phyloP scores from a whole-genome alignment of 2,113 vertebrate genomes.

The Anguilla rostrata region DNA sequence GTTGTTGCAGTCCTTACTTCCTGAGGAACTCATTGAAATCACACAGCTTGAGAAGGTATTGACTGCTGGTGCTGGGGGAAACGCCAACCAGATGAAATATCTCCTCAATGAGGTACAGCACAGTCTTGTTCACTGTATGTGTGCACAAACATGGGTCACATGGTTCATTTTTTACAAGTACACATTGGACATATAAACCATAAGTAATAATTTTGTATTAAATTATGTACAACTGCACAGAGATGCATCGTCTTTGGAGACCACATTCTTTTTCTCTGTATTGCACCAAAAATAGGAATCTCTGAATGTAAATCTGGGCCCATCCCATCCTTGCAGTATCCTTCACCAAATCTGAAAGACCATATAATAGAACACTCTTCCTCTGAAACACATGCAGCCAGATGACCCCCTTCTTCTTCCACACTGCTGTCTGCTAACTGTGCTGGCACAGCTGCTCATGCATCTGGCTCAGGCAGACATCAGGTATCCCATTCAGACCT shows the following conservation, averaged over 20 bases:
- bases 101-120: constrained; percentile 56
- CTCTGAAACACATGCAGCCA: not conserved
- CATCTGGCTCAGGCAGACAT: not conserved
- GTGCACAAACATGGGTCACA: not conserved
- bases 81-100: constrained; percentile 50
- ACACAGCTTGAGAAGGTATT: constrained; percentile 61
- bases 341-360: no score
- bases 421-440: not conserved
- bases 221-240: not conserved
- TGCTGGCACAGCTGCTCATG: not conserved
- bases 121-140: constrained; percentile 58
- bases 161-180: not conserved
- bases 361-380: not conserved
- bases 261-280: not conserved
- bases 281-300: not conserved
- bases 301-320: not conserved
- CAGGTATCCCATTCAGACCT: no score
- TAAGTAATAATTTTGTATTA: not conserved
- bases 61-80: not conserved
- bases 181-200: not conserved
- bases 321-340: no score
- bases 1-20: constrained; percentile 49
- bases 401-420: not conserved
- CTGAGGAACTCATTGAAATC: constrained; percentile 63
- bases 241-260: not conserved